These are phyloP conservation scores for Syngnathus floridae DNA, from an alignment of 2,113 vertebrate species.

Conservation along the genomic window DNA sequence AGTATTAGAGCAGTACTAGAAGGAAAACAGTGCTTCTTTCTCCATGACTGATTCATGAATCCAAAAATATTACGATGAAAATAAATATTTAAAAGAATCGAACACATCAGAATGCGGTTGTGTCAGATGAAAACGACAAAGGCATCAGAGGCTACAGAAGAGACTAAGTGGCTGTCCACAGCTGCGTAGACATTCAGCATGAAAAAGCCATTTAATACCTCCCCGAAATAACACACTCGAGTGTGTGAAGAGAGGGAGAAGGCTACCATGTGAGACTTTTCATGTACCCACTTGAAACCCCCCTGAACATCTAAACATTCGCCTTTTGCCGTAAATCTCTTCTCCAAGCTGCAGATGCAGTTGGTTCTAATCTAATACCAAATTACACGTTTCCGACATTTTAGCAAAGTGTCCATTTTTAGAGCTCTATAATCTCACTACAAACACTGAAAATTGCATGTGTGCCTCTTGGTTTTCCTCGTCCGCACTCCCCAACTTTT, in stretches of 20 bases:
- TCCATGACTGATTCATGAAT: no score
- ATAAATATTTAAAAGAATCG: background rate
- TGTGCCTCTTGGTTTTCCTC: background rate
- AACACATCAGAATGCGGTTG: background rate
- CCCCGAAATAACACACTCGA: conserved; percentile 1
- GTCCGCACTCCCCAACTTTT: conserved; percentile 13
- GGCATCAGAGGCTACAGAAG: background rate
- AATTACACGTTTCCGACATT: conserved; percentile 26
- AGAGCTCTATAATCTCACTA: conserved; percentile 3
- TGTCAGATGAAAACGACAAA: background rate
- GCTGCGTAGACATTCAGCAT: background rate
- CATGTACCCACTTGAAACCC: background rate
- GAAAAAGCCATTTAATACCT: conserved; percentile 1
- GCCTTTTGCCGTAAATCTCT: conserved; percentile 15
- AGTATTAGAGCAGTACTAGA: no score
- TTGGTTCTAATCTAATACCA: conserved; percentile 23
- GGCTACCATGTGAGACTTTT: background rate
- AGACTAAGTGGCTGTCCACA: background rate
- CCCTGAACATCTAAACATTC: conserved; percentile 2
- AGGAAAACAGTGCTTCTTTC: no score
- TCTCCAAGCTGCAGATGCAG: conserved; percentile 29
- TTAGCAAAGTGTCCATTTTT: conserved; percentile 12
- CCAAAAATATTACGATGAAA: background rate
- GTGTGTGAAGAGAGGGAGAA: background rate
- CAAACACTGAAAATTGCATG: conserved; percentile 11